These are phyloP conservation scores for Gortyna flavago DNA, from an alignment of 2,888 invertebrate species.

Conservation along the genomic window DNA sequence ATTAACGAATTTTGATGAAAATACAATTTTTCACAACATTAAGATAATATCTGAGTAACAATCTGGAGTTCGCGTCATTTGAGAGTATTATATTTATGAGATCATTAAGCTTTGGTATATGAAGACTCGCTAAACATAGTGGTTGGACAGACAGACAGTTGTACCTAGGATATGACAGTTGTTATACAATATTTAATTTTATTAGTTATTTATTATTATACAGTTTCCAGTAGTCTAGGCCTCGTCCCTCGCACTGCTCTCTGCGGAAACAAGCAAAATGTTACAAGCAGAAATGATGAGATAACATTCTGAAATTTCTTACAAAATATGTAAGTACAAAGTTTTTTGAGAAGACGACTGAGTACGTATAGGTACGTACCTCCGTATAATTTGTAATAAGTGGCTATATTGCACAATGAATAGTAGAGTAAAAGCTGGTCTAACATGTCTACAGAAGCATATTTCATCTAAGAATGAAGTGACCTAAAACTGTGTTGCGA, in stretches of 20 bases:
- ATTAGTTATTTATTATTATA: constrained; percentile 72
- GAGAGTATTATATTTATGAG: constrained; percentile 17
- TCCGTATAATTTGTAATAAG: neutral
- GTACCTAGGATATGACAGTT: constrained; percentile 75
- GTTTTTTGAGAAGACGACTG: neutral
- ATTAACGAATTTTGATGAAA: constrained; percentile 12
- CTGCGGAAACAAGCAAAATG: constrained; percentile 69
- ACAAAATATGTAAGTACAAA: neutral
- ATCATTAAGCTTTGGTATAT: constrained; percentile 21
- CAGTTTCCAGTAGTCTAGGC: constrained; percentile 82
- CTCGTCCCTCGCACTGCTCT: constrained; percentile 81
- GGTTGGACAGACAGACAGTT: constrained; percentile 67
- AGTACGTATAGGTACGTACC: too few species aligned
- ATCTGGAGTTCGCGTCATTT: constrained; percentile 29
- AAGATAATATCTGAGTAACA: constrained; percentile 12
- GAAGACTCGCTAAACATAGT: constrained; percentile 35
- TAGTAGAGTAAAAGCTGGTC: neutral
- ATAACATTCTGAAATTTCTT: neutral
- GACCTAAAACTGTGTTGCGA: neutral
- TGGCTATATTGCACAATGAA: neutral
- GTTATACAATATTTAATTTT: constrained; percentile 68
- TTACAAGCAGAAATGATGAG: neutral
- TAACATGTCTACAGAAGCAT: neutral
- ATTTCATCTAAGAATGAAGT: neutral
- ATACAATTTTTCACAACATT: constrained; percentile 26